Evolutionary conservation across 2,888 invertebrate species (phyloP), one percentile per base, ranked within the genome.

Genomic region (Leptopilina myrica): DNA sequence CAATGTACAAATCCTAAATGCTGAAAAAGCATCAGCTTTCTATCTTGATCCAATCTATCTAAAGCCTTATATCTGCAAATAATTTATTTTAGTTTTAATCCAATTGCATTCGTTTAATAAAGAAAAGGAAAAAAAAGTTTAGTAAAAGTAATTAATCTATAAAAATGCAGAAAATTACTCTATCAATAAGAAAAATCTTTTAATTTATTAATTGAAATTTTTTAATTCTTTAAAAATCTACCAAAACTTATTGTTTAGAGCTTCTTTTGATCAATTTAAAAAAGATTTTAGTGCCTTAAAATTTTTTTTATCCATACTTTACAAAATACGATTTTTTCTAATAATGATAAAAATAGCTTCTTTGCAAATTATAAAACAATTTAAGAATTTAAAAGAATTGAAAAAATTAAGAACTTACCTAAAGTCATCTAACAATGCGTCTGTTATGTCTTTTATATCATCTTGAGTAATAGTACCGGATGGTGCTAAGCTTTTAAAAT

Each of bases 1-100:
- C 97, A 97, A 92, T 98, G 98, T 78, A 98, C 96, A 92, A 99
- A 99, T 80, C 98, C 98, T 65, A 98, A 93, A 92, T 98, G 98
- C 92, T 98, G 98, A 88, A 98, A 97, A 81, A 99, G 93, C 95
- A 99, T 97, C 85, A 98, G 93, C 91, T 98, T 97, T 83, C 99
- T 93, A 90, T 99, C 98, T 92, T 98, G 98, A 92, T 98, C 98
- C 91, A 99, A 94, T 78, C 98, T 95, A 92, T 98, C 97, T 89
- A 99, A 93, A 92, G 97, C 96, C 92, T 98, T 98, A 92, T 98
- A 99, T 92, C 98, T 97, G 86, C 43, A 84, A 85, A 81, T 53
- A 82, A 69, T 75, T 64, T 43, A 80, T 78, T 11, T 43, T 49
- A 43, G 1, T 43, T 5, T 33, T 56, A 14, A 56, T 56, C 5